Base-by-base conservation (phyloP, 1,140 invertebrate genomes). In the Trachelipus rathkii region DNA sequence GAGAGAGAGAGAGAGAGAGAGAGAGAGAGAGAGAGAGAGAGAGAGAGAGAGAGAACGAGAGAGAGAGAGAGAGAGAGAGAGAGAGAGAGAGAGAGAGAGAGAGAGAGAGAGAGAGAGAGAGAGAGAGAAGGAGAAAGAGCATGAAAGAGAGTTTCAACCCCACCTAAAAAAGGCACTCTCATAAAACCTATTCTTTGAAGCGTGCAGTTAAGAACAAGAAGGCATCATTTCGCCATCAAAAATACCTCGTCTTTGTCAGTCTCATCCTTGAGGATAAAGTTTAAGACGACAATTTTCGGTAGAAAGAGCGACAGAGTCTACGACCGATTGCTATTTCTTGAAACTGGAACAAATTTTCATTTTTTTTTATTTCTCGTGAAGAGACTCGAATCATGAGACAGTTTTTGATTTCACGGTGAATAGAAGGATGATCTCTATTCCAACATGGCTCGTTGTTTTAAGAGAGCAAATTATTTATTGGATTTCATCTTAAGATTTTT, bases 391-490 rank as follows among this genome's bases (percentile, higher is more conserved):
- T 60, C 50, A 60, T 60, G 50, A 19, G 50, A 60, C 50, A 60
- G 11, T 60, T 60, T 60, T 60, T 60, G 50, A 60, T 60, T 60
- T 60, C 50, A 60, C 50, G 50, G 50, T 60, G 50, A 60, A 60
- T 60, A 60, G 50, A 19, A 60, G 8, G 50, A 13, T 60, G 2
- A 60, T 60, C 11, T 60, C 50, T 13, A 15, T 60, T 60, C 50
- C 50, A 60, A 60, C 50, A 60, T 60, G 11, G 50, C 11, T 60
- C 50, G 50, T 60, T 60, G 50, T 60, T 60, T 19, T 60, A 60
- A 60, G 50, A 60, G 50, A 60, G 50, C 50, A 60, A 60, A 60
- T 60, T 60, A 60, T 60, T 60, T 60, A 60, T 60, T 60, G 50
- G 50, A 60, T 60, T 60, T 60, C 50, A 60, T 60, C 50, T 19